Base-by-base conservation (phyloP, 2,113 vertebrate genomes). In the Elaphurus davidianus region DNA sequence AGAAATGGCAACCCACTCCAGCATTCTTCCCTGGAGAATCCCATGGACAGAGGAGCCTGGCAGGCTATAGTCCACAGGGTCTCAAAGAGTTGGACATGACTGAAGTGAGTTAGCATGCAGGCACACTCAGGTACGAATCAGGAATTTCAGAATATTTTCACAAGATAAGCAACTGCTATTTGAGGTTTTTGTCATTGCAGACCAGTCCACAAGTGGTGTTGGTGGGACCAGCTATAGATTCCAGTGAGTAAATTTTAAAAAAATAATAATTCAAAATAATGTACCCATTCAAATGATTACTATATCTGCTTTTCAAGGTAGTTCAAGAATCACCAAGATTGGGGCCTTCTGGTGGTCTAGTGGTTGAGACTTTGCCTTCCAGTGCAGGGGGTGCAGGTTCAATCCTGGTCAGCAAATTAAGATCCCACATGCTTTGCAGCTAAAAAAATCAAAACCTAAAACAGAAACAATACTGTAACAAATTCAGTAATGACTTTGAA, bases 211-310 rank as follows among this genome's bases (percentile, higher is more conserved):
- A 52, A 25, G 40, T 60, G 71, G 79, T 86, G 15, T 43, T 50
- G 6, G 11, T 74, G 25, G 12, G 7, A 0, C 14, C 5, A 0
- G 1, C 9, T 76, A 50, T 28, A 30, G 47, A 8, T 47, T 43
- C 13, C 52, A 86, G 14, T 12, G 0, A 47, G 85, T 62, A 36
- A 45, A 64, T 62, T 40, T 62, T 40, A 4, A 87, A 82, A 67
- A 36, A 67, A 82, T 60, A 43, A 67, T 82, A 87, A 25, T 90
- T 92, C 47, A 92, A 92, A 89, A 87, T 25, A 91, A 8, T 21
- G 2, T 33, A 52, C 3, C 1, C 33, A 23, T 17, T 78, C 15
- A 71, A 57, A 60, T 54, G 78, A 93, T 36, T 78, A 25, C 6
- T 60, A 23, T 59, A 36, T 5, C 71, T 90, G 28, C 30, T 90